These are phyloP conservation scores for Parochlus steinenii DNA, from an alignment of 2,888 invertebrate species.

Conservation along the genomic window DNA sequence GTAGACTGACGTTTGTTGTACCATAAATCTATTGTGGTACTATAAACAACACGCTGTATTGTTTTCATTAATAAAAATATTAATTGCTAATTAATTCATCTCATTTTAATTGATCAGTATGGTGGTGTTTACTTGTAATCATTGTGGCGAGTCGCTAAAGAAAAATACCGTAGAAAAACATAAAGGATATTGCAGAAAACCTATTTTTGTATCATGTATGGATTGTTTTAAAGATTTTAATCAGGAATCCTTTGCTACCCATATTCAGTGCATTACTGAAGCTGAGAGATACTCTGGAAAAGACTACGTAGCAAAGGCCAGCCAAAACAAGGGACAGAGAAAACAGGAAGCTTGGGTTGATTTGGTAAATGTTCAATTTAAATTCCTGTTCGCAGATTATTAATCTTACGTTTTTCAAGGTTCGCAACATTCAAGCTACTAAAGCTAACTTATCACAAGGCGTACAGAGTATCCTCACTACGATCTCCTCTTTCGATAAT, in stretches of 20 bases:
- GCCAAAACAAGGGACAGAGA: constrained; percentile 64
- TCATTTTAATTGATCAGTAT: too few species aligned
- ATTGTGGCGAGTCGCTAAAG: constrained; percentile 80
- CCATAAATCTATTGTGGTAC: too few species aligned
- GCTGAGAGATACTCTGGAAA: constrained; percentile 79
- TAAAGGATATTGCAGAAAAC: constrained; percentile 35
- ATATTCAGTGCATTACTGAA: constrained; percentile 74
- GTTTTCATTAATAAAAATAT: too few species aligned
- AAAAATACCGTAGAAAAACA: constrained; percentile 87
- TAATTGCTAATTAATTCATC: too few species aligned
- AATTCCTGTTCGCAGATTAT: too few species aligned
- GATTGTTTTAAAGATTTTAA: constrained; percentile 85
- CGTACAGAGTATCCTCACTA: constrained; percentile 44
- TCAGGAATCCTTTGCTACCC: constrained; percentile 55
- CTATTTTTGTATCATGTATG: constrained; percentile 68
- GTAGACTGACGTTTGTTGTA: too few species aligned
- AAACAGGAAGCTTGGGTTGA: constrained; percentile 78
- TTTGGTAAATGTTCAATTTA: too few species aligned
- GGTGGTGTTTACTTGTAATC: constrained; percentile 89
- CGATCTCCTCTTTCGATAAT: constrained; percentile 54
- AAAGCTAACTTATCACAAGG: constrained; percentile 36
- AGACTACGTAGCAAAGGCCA: constrained; percentile 49
- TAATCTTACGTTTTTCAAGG: constrained; percentile 35
- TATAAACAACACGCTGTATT: too few species aligned
- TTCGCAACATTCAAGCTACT: constrained; percentile 45